These are phyloP conservation scores for Trematomus bernacchii DNA, from an alignment of 2,797 vertebrate genomes.

Conservation along the genomic window DNA sequence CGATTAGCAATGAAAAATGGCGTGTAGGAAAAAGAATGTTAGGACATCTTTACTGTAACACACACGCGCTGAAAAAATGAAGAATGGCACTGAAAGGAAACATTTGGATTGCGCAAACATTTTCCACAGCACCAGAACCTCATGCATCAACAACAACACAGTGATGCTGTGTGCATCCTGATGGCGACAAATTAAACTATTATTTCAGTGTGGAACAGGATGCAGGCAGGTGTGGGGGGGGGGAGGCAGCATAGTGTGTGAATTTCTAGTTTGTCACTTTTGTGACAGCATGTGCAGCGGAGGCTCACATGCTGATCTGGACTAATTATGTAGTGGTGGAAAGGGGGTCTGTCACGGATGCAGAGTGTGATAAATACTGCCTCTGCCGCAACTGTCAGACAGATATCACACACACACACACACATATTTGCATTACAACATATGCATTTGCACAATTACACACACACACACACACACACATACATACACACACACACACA, in stretches of 20 bases:
- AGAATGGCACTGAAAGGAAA: constrained; percentile 57
- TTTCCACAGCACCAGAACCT: constrained; percentile 63
- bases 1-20: constrained; percentile 56
- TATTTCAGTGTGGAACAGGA: constrained; percentile 83
- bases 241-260: constrained; percentile 79
- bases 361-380: constrained; percentile 87
- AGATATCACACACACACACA: constrained; percentile 77
- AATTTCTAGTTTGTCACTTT: constrained; percentile 89
- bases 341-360: constrained; percentile 86
- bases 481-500: constrained; percentile 64
- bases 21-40: constrained; percentile 19
- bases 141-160: constrained; percentile 79
- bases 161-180: constrained; percentile 78
- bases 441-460: neutral
- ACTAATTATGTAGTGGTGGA: constrained; percentile 89
- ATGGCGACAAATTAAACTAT: constrained; percentile 87
- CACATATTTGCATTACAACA: neutral
- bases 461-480: constrained; percentile 32
- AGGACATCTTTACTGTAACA: constrained; percentile 52
- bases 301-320: constrained; percentile 89
- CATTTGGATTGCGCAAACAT: constrained; percentile 69
- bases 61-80: constrained; percentile 39
- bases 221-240: constrained; percentile 79
- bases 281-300: constrained; percentile 86
- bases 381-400: constrained; percentile 84